These are phyloP conservation scores for Drosophila anomalipes DNA, from an alignment of 2,888 invertebrate species.

Conservation along the genomic window DNA sequence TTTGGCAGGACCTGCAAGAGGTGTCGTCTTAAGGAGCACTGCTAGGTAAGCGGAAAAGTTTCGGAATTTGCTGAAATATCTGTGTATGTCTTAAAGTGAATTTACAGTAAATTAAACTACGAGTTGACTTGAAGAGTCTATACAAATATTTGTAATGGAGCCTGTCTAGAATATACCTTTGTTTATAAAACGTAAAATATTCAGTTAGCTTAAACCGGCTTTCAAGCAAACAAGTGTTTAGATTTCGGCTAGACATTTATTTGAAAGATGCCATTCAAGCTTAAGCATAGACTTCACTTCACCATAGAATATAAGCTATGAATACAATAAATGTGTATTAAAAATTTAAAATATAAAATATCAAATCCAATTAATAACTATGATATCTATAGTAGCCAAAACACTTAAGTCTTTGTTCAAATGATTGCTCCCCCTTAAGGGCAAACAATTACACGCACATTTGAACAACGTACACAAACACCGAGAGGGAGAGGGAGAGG, in stretches of 20 bases:
- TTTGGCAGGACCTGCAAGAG: conserved; percentile 10
- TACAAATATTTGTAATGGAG: not conserved
- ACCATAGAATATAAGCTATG: not conserved
- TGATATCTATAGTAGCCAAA: conserved; percentile 15
- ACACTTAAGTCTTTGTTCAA: conserved; percentile 47
- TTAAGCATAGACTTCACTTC: not conserved
- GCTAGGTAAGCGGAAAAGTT: conserved; percentile 3
- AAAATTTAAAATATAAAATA: conserved; percentile 8
- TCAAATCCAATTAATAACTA: conserved; percentile 39
- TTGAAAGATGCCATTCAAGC: not conserved
- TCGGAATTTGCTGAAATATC: not conserved
- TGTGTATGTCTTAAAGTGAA: not conserved
- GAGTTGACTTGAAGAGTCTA: not conserved
- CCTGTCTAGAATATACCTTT: not conserved
- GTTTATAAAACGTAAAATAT: not conserved
- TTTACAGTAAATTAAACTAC: conserved; percentile 1
- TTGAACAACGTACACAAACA: conserved; percentile 2
- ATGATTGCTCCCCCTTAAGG: conserved; percentile 42
- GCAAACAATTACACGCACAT: conserved; percentile 47
- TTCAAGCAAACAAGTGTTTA: not conserved
- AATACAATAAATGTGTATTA: not conserved
- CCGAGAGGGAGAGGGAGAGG: not conserved
- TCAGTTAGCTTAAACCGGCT: not conserved
- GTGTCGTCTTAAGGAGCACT: conserved; percentile 8
- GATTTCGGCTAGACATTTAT: not conserved